phyloP scores from a whole-genome alignment of 2,888 invertebrate species.

The Axea sp. region DNA sequence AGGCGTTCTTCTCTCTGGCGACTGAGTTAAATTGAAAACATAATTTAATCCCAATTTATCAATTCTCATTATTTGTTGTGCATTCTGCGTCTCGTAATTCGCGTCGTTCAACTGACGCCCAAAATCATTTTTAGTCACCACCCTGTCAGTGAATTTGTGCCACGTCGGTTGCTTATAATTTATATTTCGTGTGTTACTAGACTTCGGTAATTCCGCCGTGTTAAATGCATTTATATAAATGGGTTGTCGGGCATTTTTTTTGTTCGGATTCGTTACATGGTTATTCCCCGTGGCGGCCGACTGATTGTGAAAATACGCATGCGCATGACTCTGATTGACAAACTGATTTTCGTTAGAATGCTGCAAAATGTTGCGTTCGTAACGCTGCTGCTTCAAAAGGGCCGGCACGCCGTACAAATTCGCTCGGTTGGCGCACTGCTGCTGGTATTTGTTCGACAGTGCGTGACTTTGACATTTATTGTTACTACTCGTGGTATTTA shows the following conservation, averaged over 20 bases:
- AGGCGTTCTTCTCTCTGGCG: constrained; percentile 87
- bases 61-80: constrained; percentile 73
- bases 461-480: constrained; percentile 5
- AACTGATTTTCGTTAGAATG: constrained; percentile 68
- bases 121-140: constrained; percentile 70
- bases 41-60: constrained; percentile 77
- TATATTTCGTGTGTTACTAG: constrained; percentile 81
- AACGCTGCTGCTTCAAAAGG: constrained; percentile 51
- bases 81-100: constrained; percentile 78
- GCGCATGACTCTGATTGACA: constrained; percentile 63
- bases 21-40: constrained; percentile 74
- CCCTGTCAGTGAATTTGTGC: constrained; percentile 67
- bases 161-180: constrained; percentile 72
- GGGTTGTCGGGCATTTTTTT: constrained; percentile 83
- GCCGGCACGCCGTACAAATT: too few species aligned
- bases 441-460: not conserved
- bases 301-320: constrained; percentile 32
- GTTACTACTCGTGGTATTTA: not conserved
- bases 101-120: constrained; percentile 69
- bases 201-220: constrained; percentile 88
- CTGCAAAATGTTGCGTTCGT: constrained; percentile 62
- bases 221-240: constrained; percentile 95
- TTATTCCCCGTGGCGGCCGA: constrained; percentile 39
- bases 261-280: constrained; percentile 72
- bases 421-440: too few species aligned